These are phyloP conservation scores for Luscinia luscinia DNA, from an alignment of 2,797 vertebrate species.

Conservation along the genomic window DNA sequence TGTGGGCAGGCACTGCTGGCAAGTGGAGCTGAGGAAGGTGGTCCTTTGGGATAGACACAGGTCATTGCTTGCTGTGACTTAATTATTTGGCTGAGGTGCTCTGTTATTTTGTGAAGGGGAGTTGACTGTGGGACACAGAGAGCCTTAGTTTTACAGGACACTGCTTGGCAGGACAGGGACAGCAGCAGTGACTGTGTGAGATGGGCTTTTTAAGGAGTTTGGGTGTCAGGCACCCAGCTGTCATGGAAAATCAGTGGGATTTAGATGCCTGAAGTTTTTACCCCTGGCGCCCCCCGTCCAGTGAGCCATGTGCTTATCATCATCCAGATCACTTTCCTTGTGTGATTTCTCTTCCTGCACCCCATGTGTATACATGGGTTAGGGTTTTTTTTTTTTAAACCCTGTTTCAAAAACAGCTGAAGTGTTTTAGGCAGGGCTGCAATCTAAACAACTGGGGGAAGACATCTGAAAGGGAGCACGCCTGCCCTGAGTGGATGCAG, in stretches of 20 bases:
- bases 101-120: neutral
- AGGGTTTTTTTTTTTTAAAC: neutral
- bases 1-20: neutral
- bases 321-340: conserved; percentile 51
- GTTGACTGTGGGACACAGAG: neutral
- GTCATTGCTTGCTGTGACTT: neutral
- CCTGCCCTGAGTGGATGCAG: neutral
- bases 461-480: fast-evolving
- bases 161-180: neutral
- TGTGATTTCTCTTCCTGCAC: conserved; percentile 49
- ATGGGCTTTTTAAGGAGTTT: neutral
- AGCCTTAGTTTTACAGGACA: neutral
- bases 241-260: conserved; percentile 36
- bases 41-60: neutral
- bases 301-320: conserved; percentile 60
- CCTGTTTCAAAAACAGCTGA: neutral
- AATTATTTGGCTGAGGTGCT: neutral
- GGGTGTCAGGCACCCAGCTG: conserved; percentile 14
- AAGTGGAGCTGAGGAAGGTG: neutral
- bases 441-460: neutral
- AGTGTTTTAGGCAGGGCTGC: conserved; percentile 31
- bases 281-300: neutral
- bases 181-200: neutral
- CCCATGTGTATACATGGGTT: conserved; percentile 10
- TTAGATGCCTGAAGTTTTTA: conserved; percentile 37